These are phyloP conservation scores for Micrasema longulum DNA, from an alignment of 1,140 invertebrate species.

Conservation along the genomic window DNA sequence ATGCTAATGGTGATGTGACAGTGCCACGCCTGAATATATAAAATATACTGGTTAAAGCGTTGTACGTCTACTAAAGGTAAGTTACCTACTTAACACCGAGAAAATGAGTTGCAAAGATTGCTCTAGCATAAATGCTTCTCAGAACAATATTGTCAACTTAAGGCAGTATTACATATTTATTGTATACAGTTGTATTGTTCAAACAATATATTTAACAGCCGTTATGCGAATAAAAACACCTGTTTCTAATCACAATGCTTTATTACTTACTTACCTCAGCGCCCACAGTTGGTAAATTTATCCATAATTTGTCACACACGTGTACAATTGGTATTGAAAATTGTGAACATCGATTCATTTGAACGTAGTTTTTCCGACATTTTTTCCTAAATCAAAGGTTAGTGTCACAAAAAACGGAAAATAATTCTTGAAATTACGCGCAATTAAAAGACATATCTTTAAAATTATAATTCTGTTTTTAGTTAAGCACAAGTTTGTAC, in stretches of 20 bases:
- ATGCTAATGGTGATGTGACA: neutral
- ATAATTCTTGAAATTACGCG: neutral
- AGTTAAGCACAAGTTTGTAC: conserved; percentile 11
- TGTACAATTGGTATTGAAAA: neutral
- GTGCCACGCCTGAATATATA: conserved; percentile 8
- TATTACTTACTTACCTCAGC: conserved; percentile 2
- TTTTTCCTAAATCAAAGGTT: conserved; percentile 25
- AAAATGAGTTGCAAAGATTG: neutral
- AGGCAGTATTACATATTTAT: neutral
- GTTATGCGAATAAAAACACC: conserved; percentile 1
- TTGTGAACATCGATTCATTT: neutral
- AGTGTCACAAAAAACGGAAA: neutral
- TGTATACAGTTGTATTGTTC: neutral
- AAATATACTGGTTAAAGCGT: neutral
- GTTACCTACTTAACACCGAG: neutral
- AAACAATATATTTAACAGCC: conserved; percentile 28
- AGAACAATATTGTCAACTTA: neutral
- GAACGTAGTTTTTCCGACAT: neutral
- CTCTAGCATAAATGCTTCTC: neutral
- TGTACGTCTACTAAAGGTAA: neutral
- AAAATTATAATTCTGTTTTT: neutral
- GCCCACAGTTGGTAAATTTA: conserved; percentile 3
- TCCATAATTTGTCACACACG: conserved; percentile 22
- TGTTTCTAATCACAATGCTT: neutral
- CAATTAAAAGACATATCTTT: neutral